Evolutionary conservation across 2,888 invertebrate species (phyloP), one percentile per base, ranked within the genome.

Genomic region (Stenchaetothrips biformis): DNA sequence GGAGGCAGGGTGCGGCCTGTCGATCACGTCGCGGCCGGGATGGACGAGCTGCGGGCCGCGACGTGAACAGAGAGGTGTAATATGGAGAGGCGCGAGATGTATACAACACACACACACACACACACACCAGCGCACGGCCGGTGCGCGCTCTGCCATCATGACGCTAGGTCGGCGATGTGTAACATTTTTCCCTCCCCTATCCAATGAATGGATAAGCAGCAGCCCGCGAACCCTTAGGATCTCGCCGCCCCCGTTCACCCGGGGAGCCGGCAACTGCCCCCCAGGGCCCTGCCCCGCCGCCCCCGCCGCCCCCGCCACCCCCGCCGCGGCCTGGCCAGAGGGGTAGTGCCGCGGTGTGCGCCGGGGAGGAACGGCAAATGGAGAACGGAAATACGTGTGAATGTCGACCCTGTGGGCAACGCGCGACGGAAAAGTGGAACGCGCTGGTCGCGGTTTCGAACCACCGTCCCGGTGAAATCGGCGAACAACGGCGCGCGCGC

Each of bases 131-230:
- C 25, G 21, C 67, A 9, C n/a, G 53, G 53, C 53, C 53, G 67
- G 25, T 11, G 67, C 67, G 67, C 67, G 59, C 16, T 59, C n/a
- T 37, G 67, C 67, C 67, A 74, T 74, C 67, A 74, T 74, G 67
- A 74, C 67, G 67, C 67, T 21, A 25, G 67, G 67, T 74, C 67
- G 67, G 67, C 67, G 67, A 74, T 74, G 67, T 74, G 67, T 74
- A 74, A 74, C 67, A 74, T 74, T 74, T 74, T 74, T 74, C 25
- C 25, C 67, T 74, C 67, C 67, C 67, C 67, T 74, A 74, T 74
- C 67, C 67, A 74, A 74, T 74, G 67, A 74, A 74, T 74, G 67
- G 67, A 74, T 74, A 74, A 74, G 67, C 67, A 74, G 67, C 67
- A 74, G 67, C 67, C 9, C 67, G 25, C 67, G 67, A 74, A 74